These are phyloP conservation scores for Caenorhabditis brenneri DNA, from an alignment of 1,140 invertebrate species.

Conservation along the genomic window DNA sequence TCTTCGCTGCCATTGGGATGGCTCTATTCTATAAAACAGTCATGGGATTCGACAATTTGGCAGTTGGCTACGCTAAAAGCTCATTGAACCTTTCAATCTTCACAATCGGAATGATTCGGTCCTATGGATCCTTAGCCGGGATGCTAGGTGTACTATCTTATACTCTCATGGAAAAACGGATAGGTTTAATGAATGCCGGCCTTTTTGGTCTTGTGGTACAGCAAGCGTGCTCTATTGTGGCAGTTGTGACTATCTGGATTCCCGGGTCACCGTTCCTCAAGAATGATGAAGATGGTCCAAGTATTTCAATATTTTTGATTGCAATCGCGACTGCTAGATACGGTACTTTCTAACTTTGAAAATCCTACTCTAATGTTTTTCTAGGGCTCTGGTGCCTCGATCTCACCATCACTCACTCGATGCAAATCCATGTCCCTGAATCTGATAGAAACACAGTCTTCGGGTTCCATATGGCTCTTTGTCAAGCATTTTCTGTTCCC, in stretches of 20 bases:
- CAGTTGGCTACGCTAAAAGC: background rate
- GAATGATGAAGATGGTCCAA: background rate
- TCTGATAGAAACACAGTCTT: background rate
- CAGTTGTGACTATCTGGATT: background rate
- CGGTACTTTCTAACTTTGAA: background rate
- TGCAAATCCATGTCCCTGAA: background rate
- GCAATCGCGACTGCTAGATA: background rate
- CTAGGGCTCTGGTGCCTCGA: constrained; percentile 1
- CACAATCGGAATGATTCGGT: background rate
- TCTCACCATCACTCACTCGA: background rate
- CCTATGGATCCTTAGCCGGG: background rate
- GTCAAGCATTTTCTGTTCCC: background rate
- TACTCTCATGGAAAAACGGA: background rate
- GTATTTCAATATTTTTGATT: background rate
- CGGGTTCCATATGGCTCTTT: background rate
- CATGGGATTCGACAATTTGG: background rate
- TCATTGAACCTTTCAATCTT: background rate
- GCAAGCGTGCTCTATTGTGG: background rate
- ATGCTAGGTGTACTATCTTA: background rate
- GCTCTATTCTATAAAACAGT: background rate
- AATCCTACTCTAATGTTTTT: background rate
- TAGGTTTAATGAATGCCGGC: background rate
- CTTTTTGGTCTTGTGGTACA: background rate
- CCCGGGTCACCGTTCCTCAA: background rate
- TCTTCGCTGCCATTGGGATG: background rate